These are phyloP conservation scores for Oscheius sp. DNA, from an alignment of 2,888 invertebrate genomes.

Conservation along the genomic window DNA sequence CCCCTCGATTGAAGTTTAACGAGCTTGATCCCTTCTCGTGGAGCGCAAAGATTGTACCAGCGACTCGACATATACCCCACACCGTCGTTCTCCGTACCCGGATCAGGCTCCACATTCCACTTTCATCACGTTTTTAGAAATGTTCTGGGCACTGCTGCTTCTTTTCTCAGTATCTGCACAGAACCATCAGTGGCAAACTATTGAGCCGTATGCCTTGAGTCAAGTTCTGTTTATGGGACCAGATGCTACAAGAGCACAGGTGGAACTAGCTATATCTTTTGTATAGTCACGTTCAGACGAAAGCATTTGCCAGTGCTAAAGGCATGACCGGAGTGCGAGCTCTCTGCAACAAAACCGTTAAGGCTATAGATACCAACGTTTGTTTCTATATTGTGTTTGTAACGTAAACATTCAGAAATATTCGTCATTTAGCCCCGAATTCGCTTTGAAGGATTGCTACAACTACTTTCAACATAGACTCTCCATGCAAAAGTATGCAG, in stretches of 20 bases:
- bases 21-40: no score
- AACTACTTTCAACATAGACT: constrained; percentile 10
- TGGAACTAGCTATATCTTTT: no score
- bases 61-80: no score
- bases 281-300: background rate
- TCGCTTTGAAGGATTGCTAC: background rate
- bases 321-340: background rate
- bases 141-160: constrained; percentile 10
- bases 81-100: no score
- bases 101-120: no score
- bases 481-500: constrained; percentile 1
- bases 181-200: constrained; percentile 14
- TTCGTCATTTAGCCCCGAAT: background rate
- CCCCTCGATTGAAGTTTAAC: no score
- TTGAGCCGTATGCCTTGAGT: no score
- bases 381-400: background rate
- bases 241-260: no score
- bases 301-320: background rate
- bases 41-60: no score
- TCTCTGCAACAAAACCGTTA: constrained; percentile 3
- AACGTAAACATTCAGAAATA: background rate
- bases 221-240: no score
- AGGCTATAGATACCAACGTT: no score
- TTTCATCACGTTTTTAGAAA: background rate
- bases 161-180: constrained; percentile 1